Evolutionary conservation across 2,797 vertebrate genomes (phyloP).

Genomic region (Argyrosomus regius): DNA sequence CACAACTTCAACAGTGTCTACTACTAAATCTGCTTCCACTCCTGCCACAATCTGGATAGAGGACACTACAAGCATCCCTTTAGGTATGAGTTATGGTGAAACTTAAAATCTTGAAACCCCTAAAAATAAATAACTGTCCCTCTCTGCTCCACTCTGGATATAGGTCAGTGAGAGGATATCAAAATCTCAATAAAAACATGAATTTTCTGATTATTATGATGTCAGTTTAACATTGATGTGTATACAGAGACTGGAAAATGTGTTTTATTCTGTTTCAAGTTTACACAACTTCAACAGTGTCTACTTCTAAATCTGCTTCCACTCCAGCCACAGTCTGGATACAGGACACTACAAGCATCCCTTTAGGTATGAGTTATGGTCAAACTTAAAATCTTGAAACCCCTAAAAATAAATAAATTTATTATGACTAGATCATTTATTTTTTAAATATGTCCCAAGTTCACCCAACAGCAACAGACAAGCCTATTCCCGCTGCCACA

Average conservation of each 20-base stretch:
- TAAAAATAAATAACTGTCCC: not conserved
- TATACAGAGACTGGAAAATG: not conserved
- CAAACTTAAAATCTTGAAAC: not conserved
- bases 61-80: conserved; percentile 1
- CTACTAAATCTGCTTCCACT: conserved; percentile 19
- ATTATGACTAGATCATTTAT: not conserved
- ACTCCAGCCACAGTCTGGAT: conserved; percentile 20
- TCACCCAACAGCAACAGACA: conserved; percentile 4
- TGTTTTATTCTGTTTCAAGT: conserved; percentile 48
- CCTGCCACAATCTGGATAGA: conserved; percentile 10
- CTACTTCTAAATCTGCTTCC: conserved; percentile 19
- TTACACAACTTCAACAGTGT: conserved; percentile 38
- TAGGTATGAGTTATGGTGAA: not conserved
- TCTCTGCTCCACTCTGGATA: conserved; percentile 67
- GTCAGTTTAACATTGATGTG: not conserved
- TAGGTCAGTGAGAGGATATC: conserved; percentile 40
- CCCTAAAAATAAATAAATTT: not conserved
- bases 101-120: not conserved
- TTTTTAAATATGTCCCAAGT: conserved; percentile 26
- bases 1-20: conserved; percentile 38
- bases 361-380: not conserved
- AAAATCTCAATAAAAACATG: not conserved
- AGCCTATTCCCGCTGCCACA: conserved; percentile 16
- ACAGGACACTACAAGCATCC: not conserved
- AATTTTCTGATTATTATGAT: not conserved